Evolutionary conservation across 64 coral and sea anemone species (phyloP).

Genomic region (Actinia equina): DNA sequence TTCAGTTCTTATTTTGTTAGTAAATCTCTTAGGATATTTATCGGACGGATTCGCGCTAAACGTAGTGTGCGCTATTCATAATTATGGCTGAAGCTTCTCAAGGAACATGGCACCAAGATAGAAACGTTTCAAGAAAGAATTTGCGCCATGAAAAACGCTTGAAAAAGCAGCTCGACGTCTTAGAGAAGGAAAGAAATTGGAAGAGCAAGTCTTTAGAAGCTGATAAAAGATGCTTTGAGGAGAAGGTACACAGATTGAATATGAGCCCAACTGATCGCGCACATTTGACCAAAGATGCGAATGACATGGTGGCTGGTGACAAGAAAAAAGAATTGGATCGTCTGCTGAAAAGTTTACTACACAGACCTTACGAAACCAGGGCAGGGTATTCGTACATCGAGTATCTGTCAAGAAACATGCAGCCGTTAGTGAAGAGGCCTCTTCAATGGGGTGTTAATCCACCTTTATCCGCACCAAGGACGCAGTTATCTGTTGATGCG

Average conservation of each 20-base stretch:
- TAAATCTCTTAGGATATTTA: too few species aligned
- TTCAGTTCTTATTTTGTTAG: too few species aligned
- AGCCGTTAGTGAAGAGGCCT: conserved; percentile 25
- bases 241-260: conserved; percentile 10
- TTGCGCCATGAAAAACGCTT: conserved; percentile 17
- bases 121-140: conserved; percentile 1
- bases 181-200: conserved; percentile 21
- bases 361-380: conserved; percentile 26
- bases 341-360: conserved; percentile 23
- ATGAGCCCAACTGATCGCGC: conserved; percentile 1
- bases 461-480: background rate
- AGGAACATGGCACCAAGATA: background rate
- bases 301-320: background rate
- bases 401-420: conserved; percentile 25
- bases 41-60: too few species aligned
- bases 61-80: too few species aligned
- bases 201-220: background rate
- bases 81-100: background rate
- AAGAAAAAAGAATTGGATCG: conserved; percentile 27
- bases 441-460: conserved; percentile 35
- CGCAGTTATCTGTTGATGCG: background rate
- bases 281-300: conserved; percentile 4
- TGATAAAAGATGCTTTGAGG: conserved; percentile 12
- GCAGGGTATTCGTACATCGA: conserved; percentile 25
- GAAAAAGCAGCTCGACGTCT: conserved; percentile 12